phyloP scores from a whole-genome alignment of 2,797 vertebrate species.

The Rhodeus uyekii region DNA sequence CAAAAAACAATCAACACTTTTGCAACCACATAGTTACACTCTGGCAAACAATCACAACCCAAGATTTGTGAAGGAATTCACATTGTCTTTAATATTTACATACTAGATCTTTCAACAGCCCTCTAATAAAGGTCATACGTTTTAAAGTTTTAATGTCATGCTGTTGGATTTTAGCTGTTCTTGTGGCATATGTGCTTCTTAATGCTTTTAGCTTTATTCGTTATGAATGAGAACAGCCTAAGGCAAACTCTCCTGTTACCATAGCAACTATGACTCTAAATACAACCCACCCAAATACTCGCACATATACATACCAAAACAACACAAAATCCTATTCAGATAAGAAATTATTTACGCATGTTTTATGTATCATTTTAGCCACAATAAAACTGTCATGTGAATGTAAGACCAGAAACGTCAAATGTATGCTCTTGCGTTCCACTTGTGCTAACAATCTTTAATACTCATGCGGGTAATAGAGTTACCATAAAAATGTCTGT shows the following conservation, averaged over 20 bases:
- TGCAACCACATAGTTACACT: background rate
- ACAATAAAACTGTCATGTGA: background rate
- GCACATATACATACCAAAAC: slow-evolving; percentile 23
- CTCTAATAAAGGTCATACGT: background rate
- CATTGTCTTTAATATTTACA: background rate
- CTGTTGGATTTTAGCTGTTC: background rate
- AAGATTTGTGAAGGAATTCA: background rate
- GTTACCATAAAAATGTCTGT: background rate
- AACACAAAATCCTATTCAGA: slow-evolving; percentile 10
- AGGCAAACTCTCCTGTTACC: slow-evolving; percentile 20
- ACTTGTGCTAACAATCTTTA: background rate
- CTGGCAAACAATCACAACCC: background rate
- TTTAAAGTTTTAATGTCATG: background rate
- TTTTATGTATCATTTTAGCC: background rate
- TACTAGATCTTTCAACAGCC: background rate
- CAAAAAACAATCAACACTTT: background rate
- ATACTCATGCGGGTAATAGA: background rate
- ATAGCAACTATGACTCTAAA: slow-evolving; percentile 40
- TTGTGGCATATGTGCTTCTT: slow-evolving; percentile 7
- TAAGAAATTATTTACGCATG: background rate
- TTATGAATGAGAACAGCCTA: slow-evolving; percentile 40
- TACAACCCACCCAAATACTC: slow-evolving; percentile 24
- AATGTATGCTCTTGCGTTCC: background rate
- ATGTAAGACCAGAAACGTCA: background rate
- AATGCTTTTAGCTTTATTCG: slow-evolving; percentile 10